Conservation (phyloP, 2,888 invertebrate species). For the Megaustenia siamemsis region DNA sequence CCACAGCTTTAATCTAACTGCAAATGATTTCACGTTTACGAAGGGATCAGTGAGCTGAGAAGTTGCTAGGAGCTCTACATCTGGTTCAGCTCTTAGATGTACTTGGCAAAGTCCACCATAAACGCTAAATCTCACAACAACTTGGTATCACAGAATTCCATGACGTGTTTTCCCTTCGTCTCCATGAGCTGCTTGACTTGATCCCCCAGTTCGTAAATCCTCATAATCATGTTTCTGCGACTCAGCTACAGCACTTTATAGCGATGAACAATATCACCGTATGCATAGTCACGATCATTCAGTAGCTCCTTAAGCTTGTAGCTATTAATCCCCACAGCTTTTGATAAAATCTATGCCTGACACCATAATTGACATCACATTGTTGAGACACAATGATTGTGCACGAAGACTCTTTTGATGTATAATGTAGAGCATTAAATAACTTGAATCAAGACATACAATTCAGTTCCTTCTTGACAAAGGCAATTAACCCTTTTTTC, state of each 20-base stretch:
- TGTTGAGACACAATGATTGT: neutral
- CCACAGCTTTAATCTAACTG: no score
- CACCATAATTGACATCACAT: neutral
- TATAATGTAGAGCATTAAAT: neutral
- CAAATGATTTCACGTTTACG: no score
- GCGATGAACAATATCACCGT: neutral
- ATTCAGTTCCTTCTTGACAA: neutral
- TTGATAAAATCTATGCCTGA: no score
- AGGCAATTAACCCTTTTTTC: neutral
- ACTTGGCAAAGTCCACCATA: neutral
- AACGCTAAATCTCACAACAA: no score
- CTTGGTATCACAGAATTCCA: neutral
- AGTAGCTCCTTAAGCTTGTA: neutral
- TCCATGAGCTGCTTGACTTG: no score
- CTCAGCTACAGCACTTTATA: neutral
- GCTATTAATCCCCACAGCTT: neutral
- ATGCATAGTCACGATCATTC: neutral
- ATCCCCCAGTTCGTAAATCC: no score
- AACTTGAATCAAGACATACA: neutral
- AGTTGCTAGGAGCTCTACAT: neutral
- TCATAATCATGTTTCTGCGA: neutral
- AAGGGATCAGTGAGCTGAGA: no score
- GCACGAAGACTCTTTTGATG: neutral
- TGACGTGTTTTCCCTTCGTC: neutral
- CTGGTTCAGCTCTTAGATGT: neutral